Evolutionary conservation across 2,797 vertebrate genomes (phyloP).

Genomic region (Eospalax fontanierii): DNA sequence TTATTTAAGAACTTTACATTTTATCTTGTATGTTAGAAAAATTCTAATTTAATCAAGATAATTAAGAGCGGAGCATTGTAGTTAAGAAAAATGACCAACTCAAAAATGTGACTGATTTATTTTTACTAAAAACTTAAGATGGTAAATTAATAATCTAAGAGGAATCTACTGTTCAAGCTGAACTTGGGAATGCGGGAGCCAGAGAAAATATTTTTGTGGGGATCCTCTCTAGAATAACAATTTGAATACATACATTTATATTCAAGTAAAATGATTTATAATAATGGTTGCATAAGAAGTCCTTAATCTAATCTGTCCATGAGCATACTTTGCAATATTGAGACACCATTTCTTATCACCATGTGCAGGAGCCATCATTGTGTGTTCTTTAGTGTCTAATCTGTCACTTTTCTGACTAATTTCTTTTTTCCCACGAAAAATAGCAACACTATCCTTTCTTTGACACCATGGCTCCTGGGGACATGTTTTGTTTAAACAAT

Average conservation of each 20-base stretch:
- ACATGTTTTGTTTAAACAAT: not conserved
- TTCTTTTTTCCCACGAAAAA: slow-evolving; percentile 30
- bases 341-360: not conserved
- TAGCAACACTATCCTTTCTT: not conserved
- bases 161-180: not conserved
- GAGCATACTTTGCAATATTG: not conserved
- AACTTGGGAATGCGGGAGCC: not conserved
- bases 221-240: not conserved
- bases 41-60: not conserved
- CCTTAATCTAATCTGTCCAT: not conserved
- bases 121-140: not conserved
- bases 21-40: not conserved
- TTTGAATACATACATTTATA: not conserved
- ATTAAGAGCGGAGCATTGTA: not conserved
- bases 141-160: not conserved
- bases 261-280: not conserved
- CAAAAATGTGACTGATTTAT: not conserved
- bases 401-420: slow-evolving; percentile 29
- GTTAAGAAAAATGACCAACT: not conserved
- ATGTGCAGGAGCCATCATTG: not conserved
- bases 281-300: not conserved
- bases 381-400: slow-evolving; percentile 24
- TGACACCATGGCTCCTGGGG: not conserved
- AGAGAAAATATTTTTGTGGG: not conserved
- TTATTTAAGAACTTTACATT: not conserved